Conservation (phyloP, 1,140 invertebrate genomes). For the Cheumatopsyche charites region DNA sequence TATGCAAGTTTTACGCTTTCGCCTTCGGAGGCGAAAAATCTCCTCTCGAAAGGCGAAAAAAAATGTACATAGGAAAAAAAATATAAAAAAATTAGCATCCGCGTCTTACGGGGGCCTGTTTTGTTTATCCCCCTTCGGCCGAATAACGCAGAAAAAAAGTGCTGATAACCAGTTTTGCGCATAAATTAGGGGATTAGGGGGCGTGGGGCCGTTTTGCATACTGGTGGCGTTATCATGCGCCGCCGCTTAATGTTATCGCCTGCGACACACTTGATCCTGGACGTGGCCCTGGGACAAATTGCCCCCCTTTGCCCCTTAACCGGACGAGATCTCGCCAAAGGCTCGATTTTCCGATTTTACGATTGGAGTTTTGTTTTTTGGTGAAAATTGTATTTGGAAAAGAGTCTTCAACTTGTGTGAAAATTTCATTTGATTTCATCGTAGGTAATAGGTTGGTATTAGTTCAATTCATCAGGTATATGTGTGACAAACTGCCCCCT, state of each 20-base stretch:
- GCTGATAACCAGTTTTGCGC: slow-evolving; percentile 16
- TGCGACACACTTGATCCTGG: slow-evolving; percentile 3
- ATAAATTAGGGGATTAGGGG: slow-evolving; percentile 17
- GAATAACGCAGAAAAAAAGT: neutral
- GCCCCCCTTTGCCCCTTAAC: too few relatives aligned
- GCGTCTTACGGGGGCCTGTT: neutral
- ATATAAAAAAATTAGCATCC: slow-evolving; percentile 6
- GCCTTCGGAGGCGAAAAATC: neutral
- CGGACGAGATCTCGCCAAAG: too few relatives aligned
- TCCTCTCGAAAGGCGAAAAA: neutral
- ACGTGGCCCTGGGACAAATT: neutral
- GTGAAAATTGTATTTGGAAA: too few relatives aligned
- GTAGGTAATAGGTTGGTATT: too few relatives aligned
- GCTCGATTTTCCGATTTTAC: too few relatives aligned
- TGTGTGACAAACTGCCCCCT: too few relatives aligned
- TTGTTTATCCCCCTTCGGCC: neutral
- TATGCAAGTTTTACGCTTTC: slow-evolving; percentile 10
- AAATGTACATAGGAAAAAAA: neutral
- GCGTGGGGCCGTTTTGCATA: neutral
- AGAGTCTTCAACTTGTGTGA: too few relatives aligned
- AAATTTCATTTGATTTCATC: too few relatives aligned
- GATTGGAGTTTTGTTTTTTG: too few relatives aligned
- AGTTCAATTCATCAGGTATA: too few relatives aligned
- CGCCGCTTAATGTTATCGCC: slow-evolving; percentile 15
- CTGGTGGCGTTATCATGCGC: neutral